Evolutionary conservation across 2,113 vertebrate species (phyloP), one percentile per base, ranked within the genome.

Genomic region (Telmatochromis brichardi): DNA sequence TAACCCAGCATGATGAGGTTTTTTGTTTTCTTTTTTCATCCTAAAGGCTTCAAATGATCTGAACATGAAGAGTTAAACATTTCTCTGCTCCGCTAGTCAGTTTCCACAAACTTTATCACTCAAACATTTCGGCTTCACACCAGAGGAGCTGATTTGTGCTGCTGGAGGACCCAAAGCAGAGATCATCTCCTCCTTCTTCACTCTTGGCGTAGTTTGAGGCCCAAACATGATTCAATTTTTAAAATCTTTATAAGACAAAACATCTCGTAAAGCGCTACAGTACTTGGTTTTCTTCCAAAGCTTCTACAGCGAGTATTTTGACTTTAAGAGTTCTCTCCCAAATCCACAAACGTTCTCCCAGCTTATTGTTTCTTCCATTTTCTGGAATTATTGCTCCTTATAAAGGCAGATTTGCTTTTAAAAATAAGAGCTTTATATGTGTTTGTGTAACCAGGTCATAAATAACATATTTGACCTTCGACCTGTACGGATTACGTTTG

Each of bases 211-310:
- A 81, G 50, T 92, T 84, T 87, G 89, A 92, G 89, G 73, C 65
- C 89, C 91, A 92, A 93, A 94, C 86, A 86, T 82, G 90, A 93
- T 82, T 90, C 2, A 6, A 14, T 28, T 57, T 60, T 51, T 4
- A 17, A n/a, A 21, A 86, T 10, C 63, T 9, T 87, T 79, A 86
- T 86, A 68, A 14, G 71, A 81, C 71, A 0, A 47, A 31, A 23
- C 76, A 26, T 83, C 23, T 84, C 13, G 23, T 63, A 78, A 88
- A 89, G 83, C 4, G 6, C 4, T 37, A 86, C 78, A 86, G 83
- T 87, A 86, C 91, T 50, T 23, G 31, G n/a, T 37, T 81, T 57
- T 60, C 15, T 47, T 54, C 31, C 42, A 50, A 50, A 76, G 15
- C 6, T 73, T 37, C 33, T 26, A 14, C 37, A 45, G 65, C 1